phyloP scores from a whole-genome alignment of 2,113 vertebrate species.

The Rhinolophus ferrumequinum region DNA sequence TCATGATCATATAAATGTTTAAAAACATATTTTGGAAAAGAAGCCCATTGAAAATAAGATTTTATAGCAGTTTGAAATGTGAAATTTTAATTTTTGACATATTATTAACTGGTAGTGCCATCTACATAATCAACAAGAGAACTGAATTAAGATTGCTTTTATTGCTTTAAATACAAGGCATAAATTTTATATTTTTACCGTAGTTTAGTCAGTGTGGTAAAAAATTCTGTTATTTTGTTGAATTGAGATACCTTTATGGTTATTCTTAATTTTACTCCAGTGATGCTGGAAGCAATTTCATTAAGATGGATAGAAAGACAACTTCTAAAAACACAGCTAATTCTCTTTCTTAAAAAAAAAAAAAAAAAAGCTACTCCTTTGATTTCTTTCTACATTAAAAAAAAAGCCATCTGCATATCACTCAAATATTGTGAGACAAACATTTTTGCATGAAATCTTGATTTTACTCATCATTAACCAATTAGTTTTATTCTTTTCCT shows the following conservation, averaged over 20 bases:
- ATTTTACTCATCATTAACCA: slow-evolving; percentile 9
- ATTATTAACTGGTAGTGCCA: not conserved
- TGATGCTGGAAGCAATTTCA: not conserved
- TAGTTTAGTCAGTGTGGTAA: not conserved
- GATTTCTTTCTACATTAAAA: not conserved
- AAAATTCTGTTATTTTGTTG: not conserved
- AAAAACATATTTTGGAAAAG: not conserved
- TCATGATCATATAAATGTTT: not conserved
- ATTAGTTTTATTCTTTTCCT: not conserved
- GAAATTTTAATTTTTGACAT: slow-evolving; percentile 37
- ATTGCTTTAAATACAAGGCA: not conserved
- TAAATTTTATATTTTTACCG: not conserved
- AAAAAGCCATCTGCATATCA: not conserved
- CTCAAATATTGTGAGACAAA: not conserved
- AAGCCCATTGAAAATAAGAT: not conserved
- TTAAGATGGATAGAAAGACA: not conserved
- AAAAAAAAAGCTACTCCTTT: not conserved
- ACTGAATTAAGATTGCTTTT: not conserved
- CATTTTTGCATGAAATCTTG: not conserved
- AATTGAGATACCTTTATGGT: not conserved
- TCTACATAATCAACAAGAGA: not conserved
- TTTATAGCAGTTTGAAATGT: not conserved
- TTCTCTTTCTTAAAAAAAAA: not conserved
- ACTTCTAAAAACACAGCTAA: not conserved
- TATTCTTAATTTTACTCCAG: slow-evolving; percentile 7